Base-by-base conservation (phyloP, 2,113 vertebrate species). In the Monarcha castaneiventris region DNA sequence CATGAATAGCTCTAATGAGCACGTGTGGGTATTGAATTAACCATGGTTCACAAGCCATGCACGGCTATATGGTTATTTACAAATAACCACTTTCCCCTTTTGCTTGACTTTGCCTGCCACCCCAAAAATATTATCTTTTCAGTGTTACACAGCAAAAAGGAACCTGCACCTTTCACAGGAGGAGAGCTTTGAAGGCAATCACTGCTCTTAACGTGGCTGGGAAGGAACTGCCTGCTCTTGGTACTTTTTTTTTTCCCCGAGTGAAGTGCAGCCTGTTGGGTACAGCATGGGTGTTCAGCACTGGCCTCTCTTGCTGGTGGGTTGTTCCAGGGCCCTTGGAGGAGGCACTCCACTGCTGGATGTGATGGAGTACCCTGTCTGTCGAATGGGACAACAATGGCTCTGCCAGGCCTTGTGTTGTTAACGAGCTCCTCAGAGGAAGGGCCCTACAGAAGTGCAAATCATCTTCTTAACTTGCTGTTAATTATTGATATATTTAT, bases 1-100 rank as follows among this genome's bases (percentile, higher is more conserved):
- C 62, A 27, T 97, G 96, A 98, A 97, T 97, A 91, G 94, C 96
- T 97, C 91, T 98, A 98, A 98, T 98, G 97, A 98, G 97, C 96
- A 97, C 8, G 66, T 97, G 96, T 95, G 93, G 88, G 94, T 96
- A 93, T 97, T 96, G 96, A 97, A 98, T 98, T 98, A 98, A 94
- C 96, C 95, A 97, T 97, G 97, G 97, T 96, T 98, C 97, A 98
- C 90, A 96, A 96, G 86, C 94, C 94, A 93, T 96, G 94, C 97
- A 86, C 96, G 86, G 88, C 90, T 96, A 62, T 75, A 56, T 73
- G 83, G 89, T 95, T 96, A 94, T 95, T 97, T 93, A 88, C 82
- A 97, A 98, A 97, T 94, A 96, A 95, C 91, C 63, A 62, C 77
- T 81, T 97, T 92, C 75, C 84, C 71, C 84, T 94, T 59, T 72